A percentile compares a stretch with the other conserved stretches of the same genome.
These are phyloP conservation scores for Noctua janthe DNA, from an alignment of 2,888 invertebrate species.

Conservation along the genomic window DNA sequence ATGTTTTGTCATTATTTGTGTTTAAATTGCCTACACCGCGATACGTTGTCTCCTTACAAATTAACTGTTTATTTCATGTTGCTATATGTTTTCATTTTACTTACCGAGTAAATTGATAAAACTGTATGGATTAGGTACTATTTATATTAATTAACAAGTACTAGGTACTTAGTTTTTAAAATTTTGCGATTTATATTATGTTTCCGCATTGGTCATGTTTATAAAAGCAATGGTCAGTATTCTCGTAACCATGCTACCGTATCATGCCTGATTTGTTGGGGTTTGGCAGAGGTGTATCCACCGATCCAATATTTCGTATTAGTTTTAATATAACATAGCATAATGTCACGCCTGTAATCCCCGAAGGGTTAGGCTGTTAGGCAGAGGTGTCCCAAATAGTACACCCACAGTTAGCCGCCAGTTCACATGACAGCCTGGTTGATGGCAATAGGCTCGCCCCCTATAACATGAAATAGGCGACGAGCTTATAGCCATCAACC, in stretches of 20 bases:
- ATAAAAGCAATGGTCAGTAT: background rate
- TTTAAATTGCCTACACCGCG: conserved; percentile 73
- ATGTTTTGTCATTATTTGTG: conserved; percentile 85
- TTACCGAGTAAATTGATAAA: background rate
- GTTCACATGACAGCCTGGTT: no score
- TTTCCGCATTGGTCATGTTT: background rate
- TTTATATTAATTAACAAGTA: background rate
- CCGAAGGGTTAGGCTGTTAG: no score
- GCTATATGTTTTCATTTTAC: conserved; percentile 11
- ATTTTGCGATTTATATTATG: background rate
- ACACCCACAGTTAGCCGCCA: no score
- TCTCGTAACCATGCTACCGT: background rate
- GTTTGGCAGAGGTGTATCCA: background rate
- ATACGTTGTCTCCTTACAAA: conserved; percentile 62
- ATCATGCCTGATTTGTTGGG: background rate
- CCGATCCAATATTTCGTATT: no score
- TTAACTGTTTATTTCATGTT: conserved; percentile 61
- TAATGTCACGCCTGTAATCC: background rate
- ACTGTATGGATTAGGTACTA: background rate
- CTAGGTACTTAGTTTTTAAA: background rate
- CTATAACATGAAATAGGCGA: no score
- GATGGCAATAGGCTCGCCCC: no score
- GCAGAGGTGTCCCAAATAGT: no score
- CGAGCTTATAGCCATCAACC: no score
- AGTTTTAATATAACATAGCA: background rate